Evolutionary conservation across 2,113 vertebrate species (phyloP).

Genomic region (Oryctolagus cuniculus): mOryCun1.1 NC_091447.1:66298001-66298500

Average conservation of each 20-base stretch:
- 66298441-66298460: not conserved
- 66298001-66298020: not conserved
- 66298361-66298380: not conserved
- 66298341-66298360: not conserved
- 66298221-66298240: not conserved
- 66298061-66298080: not conserved
- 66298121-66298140: not conserved
- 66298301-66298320: fast-evolving
- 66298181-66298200: too few relatives aligned
- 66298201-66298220: not conserved
- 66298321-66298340: not conserved
- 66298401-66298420: not conserved
- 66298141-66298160: fast-evolving
- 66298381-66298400: too few relatives aligned
- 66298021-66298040: not conserved
- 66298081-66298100: not conserved
- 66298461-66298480: not conserved
- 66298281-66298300: not conserved
- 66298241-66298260: not conserved
- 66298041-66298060: not conserved
- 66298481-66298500: too few relatives aligned
- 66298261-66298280: not conserved
- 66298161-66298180: too few relatives aligned
- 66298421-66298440: not conserved
- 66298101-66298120: not conserved